phyloP scores from a whole-genome alignment of 2,888 invertebrate species.

The Lasioglossum vierecki region DNA sequence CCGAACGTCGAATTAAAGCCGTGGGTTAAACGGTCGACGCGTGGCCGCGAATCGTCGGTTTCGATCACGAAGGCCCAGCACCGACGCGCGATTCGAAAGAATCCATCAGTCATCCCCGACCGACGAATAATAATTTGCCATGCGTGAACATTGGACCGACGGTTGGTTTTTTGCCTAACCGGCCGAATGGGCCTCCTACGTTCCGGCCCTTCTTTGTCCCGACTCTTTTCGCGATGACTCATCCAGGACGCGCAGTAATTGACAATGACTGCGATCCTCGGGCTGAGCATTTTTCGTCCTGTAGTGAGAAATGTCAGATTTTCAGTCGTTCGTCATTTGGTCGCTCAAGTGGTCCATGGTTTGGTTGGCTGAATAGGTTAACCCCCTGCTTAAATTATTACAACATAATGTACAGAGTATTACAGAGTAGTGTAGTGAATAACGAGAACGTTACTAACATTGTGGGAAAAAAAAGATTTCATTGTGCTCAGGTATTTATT shows the following conservation, averaged over 20 bases:
- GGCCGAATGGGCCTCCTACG: background rate
- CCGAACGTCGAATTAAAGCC: constrained; percentile 19
- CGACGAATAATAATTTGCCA: constrained; percentile 33
- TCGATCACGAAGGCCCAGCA: constrained; percentile 22
- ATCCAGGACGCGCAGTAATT: constrained; percentile 1
- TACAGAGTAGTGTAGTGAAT: no score
- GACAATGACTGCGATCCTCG: background rate
- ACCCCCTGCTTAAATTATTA: no score
- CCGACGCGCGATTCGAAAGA: background rate
- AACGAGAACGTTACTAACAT: no score
- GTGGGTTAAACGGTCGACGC: constrained; percentile 25
- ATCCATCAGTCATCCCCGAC: constrained; percentile 21
- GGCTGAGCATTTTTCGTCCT: no score
- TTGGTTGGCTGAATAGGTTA: no score
- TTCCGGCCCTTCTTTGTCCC: constrained; percentile 1
- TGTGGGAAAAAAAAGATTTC: no score
- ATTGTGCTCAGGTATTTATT: no score
- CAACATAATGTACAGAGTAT: no score
- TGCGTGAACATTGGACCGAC: constrained; percentile 8
- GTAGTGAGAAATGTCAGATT: no score
- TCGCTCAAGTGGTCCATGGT: no score
- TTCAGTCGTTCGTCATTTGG: no score
- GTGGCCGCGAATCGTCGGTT: constrained; percentile 18
- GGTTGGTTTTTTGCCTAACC: constrained; percentile 6
- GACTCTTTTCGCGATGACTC: background rate